Percentiles rank a stretch among this genome's conserved stretches.
phyloP scores from a whole-genome alignment of 2,797 vertebrate species.

The Eleutherodactylus coqui region DNA sequence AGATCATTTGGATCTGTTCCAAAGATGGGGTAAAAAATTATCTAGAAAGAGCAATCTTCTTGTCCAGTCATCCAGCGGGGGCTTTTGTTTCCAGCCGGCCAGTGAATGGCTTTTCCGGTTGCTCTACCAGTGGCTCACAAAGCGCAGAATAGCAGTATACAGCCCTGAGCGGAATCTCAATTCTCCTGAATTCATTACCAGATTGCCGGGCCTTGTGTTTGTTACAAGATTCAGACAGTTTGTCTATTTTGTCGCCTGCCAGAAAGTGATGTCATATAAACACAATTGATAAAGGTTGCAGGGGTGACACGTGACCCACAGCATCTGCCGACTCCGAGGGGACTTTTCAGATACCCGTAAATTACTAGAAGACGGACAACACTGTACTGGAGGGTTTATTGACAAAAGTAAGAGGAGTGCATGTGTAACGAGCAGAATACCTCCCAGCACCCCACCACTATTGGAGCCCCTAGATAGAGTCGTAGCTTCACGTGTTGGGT shows the following conservation, averaged over 20 bases:
- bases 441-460: no score
- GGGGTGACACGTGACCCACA: constrained; percentile 12
- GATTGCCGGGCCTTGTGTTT: constrained; percentile 22
- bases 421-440: no score
- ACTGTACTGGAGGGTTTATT: neutral
- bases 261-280: constrained; percentile 48
- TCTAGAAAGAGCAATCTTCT: neutral
- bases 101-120: constrained; percentile 52
- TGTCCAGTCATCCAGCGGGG: constrained; percentile 24
- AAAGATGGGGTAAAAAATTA: neutral
- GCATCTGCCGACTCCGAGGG: constrained; percentile 28
- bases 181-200: constrained; percentile 34
- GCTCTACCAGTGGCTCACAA: constrained; percentile 33
- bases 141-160: constrained; percentile 21
- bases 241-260: constrained; percentile 46
- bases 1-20: constrained; percentile 30
- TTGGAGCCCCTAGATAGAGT: no score
- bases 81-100: constrained; percentile 30
- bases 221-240: constrained; percentile 42
- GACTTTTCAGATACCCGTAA: neutral
- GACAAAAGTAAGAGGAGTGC: neutral
- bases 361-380: neutral
- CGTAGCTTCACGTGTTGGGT: no score
- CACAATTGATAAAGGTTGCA: constrained; percentile 6
- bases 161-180: constrained; percentile 42